phyloP scores from a whole-genome alignment of 2,888 invertebrate species.

The Caenorhabditis drosophilae region DNA sequence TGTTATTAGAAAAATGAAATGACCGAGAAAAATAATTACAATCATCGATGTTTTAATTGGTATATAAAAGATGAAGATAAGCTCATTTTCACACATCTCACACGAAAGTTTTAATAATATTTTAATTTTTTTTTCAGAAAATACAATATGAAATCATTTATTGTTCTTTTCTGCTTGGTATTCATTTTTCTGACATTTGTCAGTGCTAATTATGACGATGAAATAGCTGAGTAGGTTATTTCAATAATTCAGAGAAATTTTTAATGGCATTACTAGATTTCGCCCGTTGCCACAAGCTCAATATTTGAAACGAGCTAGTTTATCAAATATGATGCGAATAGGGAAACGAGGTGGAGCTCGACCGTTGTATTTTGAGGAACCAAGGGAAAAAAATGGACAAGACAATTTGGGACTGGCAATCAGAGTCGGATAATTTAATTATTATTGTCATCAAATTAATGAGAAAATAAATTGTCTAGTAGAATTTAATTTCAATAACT shows the following conservation, averaged over 20 bases:
- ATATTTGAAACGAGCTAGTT: conserved; percentile 26
- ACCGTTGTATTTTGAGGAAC: conserved; percentile 19
- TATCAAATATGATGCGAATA: conserved; percentile 43
- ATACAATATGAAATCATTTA: too few species aligned
- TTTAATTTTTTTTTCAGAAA: too few species aligned
- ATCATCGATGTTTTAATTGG: too few species aligned
- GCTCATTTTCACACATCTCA: neutral
- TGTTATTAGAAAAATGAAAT: neutral
- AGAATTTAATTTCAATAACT: too few species aligned
- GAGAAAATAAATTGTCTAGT: too few species aligned
- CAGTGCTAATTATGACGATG: neutral
- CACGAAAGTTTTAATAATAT: too few species aligned
- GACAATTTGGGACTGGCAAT: conserved; percentile 34
- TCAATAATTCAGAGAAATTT: neutral
- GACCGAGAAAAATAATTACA: too few species aligned
- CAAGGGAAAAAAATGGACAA: conserved; percentile 7
- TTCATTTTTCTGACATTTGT: too few species aligned
- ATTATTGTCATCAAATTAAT: too few species aligned
- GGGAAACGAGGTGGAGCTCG: conserved; percentile 32
- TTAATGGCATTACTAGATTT: neutral
- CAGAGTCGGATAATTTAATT: conserved; percentile 28
- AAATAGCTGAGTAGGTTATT: neutral
- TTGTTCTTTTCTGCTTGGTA: too few species aligned
- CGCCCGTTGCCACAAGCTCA: neutral
- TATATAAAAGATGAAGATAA: too few species aligned